Percentiles rank a stretch among this genome's conserved stretches.
Evolutionary conservation across 2,888 invertebrate species (phyloP).

Genomic region (Hofmannophila pseudospretella): DNA sequence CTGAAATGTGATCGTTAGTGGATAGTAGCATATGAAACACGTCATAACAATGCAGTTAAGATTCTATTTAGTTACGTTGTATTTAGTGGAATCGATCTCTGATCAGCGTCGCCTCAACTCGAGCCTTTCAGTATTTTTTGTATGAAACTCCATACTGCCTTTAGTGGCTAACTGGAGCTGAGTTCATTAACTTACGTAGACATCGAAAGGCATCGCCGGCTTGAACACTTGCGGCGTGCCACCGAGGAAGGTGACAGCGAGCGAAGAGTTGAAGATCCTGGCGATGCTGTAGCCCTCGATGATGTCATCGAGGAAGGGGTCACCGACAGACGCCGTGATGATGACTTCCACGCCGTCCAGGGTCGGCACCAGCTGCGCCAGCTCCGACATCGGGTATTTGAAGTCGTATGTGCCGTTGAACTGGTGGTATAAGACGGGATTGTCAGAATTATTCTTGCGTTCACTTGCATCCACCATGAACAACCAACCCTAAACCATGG

Average conservation of each 20-base stretch:
- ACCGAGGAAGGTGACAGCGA: slow-evolving; percentile 90
- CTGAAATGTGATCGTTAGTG: too few species aligned
- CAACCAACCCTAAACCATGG: too few species aligned
- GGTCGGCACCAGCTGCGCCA: slow-evolving; percentile 81
- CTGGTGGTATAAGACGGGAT: too few species aligned
- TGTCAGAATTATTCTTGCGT: neutral
- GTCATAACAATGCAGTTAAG: too few species aligned
- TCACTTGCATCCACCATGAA: too few species aligned
- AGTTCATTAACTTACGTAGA: slow-evolving; percentile 89
- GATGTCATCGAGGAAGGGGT: slow-evolving; percentile 89
- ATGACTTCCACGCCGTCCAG: slow-evolving; percentile 89
- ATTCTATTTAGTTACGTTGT: too few species aligned
- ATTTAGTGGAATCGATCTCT: too few species aligned
- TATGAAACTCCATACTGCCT: too few species aligned
- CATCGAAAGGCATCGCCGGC: slow-evolving; percentile 93
- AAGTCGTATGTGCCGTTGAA: slow-evolving; percentile 94
- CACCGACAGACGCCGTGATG: slow-evolving; percentile 92
- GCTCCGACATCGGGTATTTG: slow-evolving; percentile 89
- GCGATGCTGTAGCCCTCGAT: slow-evolving; percentile 93
- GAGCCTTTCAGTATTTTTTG: too few species aligned
- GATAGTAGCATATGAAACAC: too few species aligned
- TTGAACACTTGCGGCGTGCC: slow-evolving; percentile 96
- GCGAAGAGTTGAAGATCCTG: slow-evolving; percentile 90
- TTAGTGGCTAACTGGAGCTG: too few species aligned
- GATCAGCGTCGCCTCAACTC: too few species aligned